These are phyloP conservation scores for Adrianichthys oophorus DNA, from an alignment of 2,797 vertebrate genomes.

Conservation along the genomic window DNA sequence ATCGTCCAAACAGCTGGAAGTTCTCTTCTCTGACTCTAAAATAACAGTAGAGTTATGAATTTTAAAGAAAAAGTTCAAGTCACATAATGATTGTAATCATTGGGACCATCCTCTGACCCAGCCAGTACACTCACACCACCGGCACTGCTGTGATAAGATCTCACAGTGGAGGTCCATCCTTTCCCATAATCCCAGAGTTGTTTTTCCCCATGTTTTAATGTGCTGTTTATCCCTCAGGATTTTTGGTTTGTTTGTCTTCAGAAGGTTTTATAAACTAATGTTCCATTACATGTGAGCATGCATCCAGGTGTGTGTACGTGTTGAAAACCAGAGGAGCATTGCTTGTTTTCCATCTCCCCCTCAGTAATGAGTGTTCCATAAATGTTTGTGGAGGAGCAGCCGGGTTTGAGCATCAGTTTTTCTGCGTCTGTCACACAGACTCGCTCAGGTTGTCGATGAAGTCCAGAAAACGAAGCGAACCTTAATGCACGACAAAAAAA, in stretches of 20 bases:
- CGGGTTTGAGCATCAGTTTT: constrained; percentile 44
- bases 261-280: constrained; percentile 3
- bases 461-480: constrained; percentile 29
- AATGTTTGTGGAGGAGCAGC: constrained; percentile 60
- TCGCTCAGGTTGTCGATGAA: constrained; percentile 18
- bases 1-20: too few species aligned
- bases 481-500: constrained; percentile 8
- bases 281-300: constrained; percentile 21
- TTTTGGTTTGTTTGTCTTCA: constrained; percentile 7
- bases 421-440: constrained; percentile 30
- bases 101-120: constrained; percentile 14
- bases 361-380: constrained; percentile 45
- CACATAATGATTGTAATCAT: constrained; percentile 21
- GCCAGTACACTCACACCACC: constrained; percentile 13
- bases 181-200: constrained; percentile 25
- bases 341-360: constrained; percentile 51
- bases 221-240: background rate
- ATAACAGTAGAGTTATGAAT: constrained; percentile 22
- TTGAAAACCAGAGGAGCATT: constrained; percentile 23
- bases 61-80: constrained; percentile 13
- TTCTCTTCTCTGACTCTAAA: background rate
- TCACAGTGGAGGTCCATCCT: constrained; percentile 13
- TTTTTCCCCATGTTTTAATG: background rate
- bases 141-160: constrained; percentile 35
- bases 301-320: constrained; percentile 43